These are phyloP conservation scores for Fukomys damarensis DNA, from an alignment of 2,113 vertebrate species.

Conservation along the genomic window DNA sequence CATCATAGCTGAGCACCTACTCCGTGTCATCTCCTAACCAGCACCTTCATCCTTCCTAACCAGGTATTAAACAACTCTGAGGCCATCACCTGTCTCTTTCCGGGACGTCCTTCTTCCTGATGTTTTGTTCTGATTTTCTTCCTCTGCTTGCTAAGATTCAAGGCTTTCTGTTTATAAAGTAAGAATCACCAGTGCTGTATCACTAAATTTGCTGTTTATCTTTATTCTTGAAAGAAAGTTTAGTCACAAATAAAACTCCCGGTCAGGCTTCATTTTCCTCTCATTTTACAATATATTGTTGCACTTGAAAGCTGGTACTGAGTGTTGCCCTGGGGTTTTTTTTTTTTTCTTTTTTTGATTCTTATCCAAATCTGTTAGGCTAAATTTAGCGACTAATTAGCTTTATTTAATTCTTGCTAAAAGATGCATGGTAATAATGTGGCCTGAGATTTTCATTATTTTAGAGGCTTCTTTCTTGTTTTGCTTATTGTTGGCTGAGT, in stretches of 20 bases:
- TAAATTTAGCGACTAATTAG: background rate
- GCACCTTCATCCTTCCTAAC: background rate
- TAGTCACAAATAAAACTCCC: background rate
- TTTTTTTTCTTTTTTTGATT: background rate
- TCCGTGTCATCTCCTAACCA: rapidly evolving
- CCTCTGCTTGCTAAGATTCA: background rate
- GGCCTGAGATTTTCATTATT: background rate
- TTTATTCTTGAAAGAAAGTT: background rate
- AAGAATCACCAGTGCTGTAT: background rate
- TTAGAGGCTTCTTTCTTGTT: background rate
- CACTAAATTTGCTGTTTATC: background rate
- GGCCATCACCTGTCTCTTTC: background rate
- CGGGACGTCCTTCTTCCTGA: background rate
- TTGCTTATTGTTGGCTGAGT: background rate
- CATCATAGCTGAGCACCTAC: background rate
- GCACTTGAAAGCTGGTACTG: background rate
- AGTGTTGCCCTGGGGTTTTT: background rate
- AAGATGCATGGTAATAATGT: background rate
- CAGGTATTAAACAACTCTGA: background rate
- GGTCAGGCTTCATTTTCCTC: background rate
- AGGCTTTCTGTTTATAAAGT: background rate
- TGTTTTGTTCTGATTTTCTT: background rate
- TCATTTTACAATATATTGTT: background rate
- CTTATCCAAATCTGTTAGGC: background rate
- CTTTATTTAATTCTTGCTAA: background rate